These are phyloP conservation scores for Cuculus canorus DNA, from an alignment of 2,797 vertebrate genomes.

Conservation along the genomic window DNA sequence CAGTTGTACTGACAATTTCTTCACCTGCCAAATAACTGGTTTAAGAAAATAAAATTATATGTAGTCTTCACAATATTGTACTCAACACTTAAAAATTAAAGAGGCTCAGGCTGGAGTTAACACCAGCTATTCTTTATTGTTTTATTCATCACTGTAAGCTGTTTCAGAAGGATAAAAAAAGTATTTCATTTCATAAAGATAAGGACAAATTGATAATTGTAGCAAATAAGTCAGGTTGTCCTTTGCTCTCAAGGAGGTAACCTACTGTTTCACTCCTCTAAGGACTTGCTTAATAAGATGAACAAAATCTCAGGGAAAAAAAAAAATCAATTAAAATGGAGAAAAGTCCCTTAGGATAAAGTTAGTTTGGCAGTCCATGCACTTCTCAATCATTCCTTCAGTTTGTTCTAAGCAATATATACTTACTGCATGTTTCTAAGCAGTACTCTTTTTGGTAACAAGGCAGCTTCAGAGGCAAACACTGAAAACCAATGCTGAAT, in stretches of 20 bases:
- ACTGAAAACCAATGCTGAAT: conserved; percentile 42
- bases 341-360: conserved; percentile 75
- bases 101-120: conserved; percentile 15
- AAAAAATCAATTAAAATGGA: conserved; percentile 78
- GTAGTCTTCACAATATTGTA: conserved; percentile 34
- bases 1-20: background rate
- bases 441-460: conserved; percentile 51
- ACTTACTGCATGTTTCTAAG: conserved; percentile 66
- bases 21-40: conserved; percentile 36
- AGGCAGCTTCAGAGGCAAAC: conserved; percentile 63
- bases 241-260: conserved; percentile 75
- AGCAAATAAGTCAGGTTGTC: conserved; percentile 72
- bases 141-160: conserved; percentile 59
- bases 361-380: conserved; percentile 65
- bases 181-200: conserved; percentile 61
- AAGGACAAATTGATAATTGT: conserved; percentile 66
- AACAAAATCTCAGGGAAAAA: conserved; percentile 61
- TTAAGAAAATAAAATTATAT: conserved; percentile 18
- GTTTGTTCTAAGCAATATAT: conserved; percentile 58
- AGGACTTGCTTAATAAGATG: conserved; percentile 77
- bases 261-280: conserved; percentile 73
- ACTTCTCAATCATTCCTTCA: conserved; percentile 72
- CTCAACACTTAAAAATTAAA: conserved; percentile 56
- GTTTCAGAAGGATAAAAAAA: conserved; percentile 60
- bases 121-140: conserved; percentile 29